Evolutionary conservation across 2,797 vertebrate species (phyloP), one percentile per base, ranked within the genome.

Genomic region (Anguilla marmorata): DNA sequence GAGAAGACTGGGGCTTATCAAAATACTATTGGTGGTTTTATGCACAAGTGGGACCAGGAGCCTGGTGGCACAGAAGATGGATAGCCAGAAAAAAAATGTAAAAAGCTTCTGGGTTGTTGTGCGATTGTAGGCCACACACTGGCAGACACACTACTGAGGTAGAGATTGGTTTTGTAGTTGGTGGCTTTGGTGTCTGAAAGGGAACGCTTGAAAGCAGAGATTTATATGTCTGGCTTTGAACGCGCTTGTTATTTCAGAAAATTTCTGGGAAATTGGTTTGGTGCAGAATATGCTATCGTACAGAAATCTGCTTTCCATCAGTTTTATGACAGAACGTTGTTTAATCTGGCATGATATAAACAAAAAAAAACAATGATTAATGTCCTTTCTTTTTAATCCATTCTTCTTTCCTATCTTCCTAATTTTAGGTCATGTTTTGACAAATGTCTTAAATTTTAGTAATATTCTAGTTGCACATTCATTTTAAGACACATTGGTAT

Each of bases 11-110:
- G 37, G 85, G 41, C 50, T 45, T 86, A 86, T 82, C 30, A 79
- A 82, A 82, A 63, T 87, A 4, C 60, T 83, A 83, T 87, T 63
- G 79, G 76, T 82, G 86, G 52, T 37, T 72, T 45, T 97, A 94
- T 95, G 76, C 6, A 30, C 27, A 16, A 27, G 69, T 30, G 37
- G 41, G 76, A 76, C 33, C 21, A 45, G 76, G 33, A 80, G 4
- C 4, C 19, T 41, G 76, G 76, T 66, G 56, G 60, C 30, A 45
- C 19, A 9, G 60, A 19, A 12, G 9, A 48, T 24, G 8, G 54
- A 37, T 85, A 45, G 74, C 74, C 14, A 58, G 50, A 85, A 50
- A n/a, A 86, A 4, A n/a, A 27, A 45, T 21, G 19, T 45, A 80
- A 66, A 69, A 58, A 69, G 41, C 63, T 69, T 21, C 56, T 79